Evolutionary conservation across 2,113 vertebrate species (phyloP), one percentile per base, ranked within the genome.

Genomic region (Paracanthobrama guichenoti): DNA sequence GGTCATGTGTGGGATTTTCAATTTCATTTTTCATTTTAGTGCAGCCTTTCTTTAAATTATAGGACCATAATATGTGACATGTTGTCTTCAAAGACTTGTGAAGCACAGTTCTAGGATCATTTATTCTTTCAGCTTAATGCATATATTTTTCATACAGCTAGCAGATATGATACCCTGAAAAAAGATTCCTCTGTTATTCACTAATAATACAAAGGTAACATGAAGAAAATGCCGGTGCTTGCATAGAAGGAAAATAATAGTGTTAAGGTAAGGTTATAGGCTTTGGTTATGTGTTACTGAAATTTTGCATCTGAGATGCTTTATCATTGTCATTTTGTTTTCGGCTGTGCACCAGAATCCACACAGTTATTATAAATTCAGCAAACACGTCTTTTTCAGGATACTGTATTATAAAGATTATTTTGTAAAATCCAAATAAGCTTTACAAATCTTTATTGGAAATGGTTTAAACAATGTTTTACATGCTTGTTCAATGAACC

Each of bases 21-120:
- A 71, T 48, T 57, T 16, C 53, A 31, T 50, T 81, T 48, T 57
- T 16, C 44, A 31, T 60, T 59, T 55, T 44, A 67, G 73, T 59
- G 12, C 66, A 82, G 46, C 24, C 28, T 46, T 79, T 57, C 59
- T 72, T 79, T 82, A 86, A 69, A 83, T 53, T 48, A 82, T 69
- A 76, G 5, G 24, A 39, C 16, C 64, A 53, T 35, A 69, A 60
- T 57, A 28, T 67, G 39, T 59, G 42, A 46, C 42, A 44, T 71
- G 67, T 74, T 82, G 72, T 44, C 50, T 69, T 76, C 48, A 76
- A 59, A 57, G 74, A n/a, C 11, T 44, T 71, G 67, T 42, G 3
- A 44, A 6, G 67, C 10, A 60, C 28, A 78, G 20, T 24, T 39
- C 22, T 4, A 78, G 31, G 31, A 42, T 42, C 3, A 57, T 76